Conservation (phyloP, 2,113 vertebrate genomes). For the Nycticebus coucang region DNA sequence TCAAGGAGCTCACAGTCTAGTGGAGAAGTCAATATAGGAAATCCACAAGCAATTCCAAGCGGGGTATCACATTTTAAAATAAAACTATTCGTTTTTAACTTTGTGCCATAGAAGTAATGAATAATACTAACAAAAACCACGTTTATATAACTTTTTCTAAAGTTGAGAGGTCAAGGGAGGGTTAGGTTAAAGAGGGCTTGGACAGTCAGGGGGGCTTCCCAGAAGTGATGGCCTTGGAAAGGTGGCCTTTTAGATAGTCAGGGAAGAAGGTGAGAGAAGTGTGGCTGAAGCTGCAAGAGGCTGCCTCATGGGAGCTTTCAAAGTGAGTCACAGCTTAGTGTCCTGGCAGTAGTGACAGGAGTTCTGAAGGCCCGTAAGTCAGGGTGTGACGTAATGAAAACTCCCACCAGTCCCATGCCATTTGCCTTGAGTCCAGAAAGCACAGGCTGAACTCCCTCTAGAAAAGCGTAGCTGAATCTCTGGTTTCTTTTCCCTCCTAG, state of each 20-base stretch:
- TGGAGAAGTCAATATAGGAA: not conserved
- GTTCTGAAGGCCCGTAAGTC: not conserved
- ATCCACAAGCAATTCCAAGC: not conserved
- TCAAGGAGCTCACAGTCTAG: not conserved
- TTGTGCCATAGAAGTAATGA: not conserved
- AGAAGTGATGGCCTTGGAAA: not conserved
- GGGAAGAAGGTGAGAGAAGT: not conserved
- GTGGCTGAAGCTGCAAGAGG: not conserved
- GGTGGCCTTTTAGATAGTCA: not conserved
- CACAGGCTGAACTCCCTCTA: not conserved
- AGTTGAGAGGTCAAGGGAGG: not conserved
- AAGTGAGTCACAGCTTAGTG: not conserved
- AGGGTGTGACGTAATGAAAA: not conserved
- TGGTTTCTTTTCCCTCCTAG: conserved; percentile 81
- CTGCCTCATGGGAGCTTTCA: not conserved
- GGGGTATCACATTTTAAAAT: not conserved
- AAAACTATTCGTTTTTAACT: not conserved
- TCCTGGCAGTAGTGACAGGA: fast-evolving
- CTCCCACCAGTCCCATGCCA: not conserved
- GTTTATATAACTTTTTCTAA: not conserved
- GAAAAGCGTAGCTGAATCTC: not conserved
- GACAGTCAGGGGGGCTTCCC: not conserved
- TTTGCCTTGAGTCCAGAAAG: not conserved
- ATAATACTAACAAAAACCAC: not conserved
- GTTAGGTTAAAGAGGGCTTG: not conserved